These are phyloP conservation scores for Corythucha ciliata DNA, from an alignment of 2,888 invertebrate genomes.

Conservation along the genomic window DNA sequence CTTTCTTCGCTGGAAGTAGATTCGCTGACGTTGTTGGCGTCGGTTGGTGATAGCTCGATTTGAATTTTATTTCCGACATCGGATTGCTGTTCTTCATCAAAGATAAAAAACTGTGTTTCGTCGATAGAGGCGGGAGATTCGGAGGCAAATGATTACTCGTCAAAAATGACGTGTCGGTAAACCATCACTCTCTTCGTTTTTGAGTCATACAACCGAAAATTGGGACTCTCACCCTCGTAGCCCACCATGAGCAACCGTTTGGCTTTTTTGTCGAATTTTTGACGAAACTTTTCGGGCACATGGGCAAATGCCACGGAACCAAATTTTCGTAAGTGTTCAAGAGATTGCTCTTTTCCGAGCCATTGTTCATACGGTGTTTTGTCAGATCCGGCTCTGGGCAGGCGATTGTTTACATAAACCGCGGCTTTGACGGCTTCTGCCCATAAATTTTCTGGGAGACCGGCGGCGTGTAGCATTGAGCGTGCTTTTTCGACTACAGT, in stretches of 20 bases:
- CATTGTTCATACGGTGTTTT: slow-evolving; percentile 21
- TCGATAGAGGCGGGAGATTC: too few relatives aligned
- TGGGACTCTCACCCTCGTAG: too few relatives aligned
- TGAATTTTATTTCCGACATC: too few relatives aligned
- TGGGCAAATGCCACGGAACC: slow-evolving; percentile 21
- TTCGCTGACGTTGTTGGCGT: too few relatives aligned
- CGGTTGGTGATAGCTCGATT: too few relatives aligned
- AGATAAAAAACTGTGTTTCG: too few relatives aligned
- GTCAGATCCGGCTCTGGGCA: slow-evolving; percentile 14
- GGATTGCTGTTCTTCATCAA: too few relatives aligned
- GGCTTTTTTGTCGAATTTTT: slow-evolving; percentile 22
- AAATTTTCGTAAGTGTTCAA: slow-evolving; percentile 23
- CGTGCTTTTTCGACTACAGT: slow-evolving; percentile 26
- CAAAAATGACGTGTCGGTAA: too few relatives aligned
- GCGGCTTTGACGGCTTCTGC: slow-evolving; percentile 37
- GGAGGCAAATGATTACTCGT: too few relatives aligned
- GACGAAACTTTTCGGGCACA: neutral
- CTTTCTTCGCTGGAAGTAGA: too few relatives aligned
- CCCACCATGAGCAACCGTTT: slow-evolving; percentile 16
- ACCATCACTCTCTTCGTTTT: too few relatives aligned
- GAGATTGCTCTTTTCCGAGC: slow-evolving; percentile 16
- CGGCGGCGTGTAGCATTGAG: slow-evolving; percentile 35
- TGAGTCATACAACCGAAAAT: too few relatives aligned
- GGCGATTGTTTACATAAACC: slow-evolving; percentile 38
- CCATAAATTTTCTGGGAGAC: slow-evolving; percentile 34